Evolutionary conservation across 2,888 invertebrate genomes (phyloP).

Genomic region (Malthinus flaveolus): DNA sequence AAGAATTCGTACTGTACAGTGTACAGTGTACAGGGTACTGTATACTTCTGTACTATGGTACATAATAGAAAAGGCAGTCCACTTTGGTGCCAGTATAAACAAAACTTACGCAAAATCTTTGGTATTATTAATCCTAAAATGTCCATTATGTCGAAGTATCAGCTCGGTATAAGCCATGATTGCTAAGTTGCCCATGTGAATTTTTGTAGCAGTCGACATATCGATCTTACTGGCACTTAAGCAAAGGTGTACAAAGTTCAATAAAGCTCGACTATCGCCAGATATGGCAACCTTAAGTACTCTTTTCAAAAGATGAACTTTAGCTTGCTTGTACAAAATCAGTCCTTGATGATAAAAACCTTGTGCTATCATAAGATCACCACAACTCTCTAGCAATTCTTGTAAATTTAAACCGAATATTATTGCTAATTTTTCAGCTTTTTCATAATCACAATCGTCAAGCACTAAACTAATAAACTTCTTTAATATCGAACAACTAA

Average conservation of each 20-base stretch:
- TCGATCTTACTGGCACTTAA: conserved; percentile 59
- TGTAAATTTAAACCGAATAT: conserved; percentile 67
- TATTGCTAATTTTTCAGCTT: conserved; percentile 61
- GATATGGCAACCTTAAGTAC: conserved; percentile 65
- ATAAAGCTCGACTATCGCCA: conserved; percentile 64
- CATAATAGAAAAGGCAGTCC: no score
- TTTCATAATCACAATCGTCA: conserved; percentile 58
- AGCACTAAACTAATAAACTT: conserved; percentile 63
- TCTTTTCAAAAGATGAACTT: conserved; percentile 59
- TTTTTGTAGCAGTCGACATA: conserved; percentile 63
- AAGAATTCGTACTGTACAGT: no score
- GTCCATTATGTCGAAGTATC: conserved; percentile 51
- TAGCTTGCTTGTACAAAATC: conserved; percentile 73
- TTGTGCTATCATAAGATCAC: conserved; percentile 76
- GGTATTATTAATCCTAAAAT: conserved; percentile 47
- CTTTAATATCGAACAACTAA: conserved; percentile 54
- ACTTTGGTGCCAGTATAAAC: no score
- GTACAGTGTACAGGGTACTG: no score
- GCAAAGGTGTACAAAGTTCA: conserved; percentile 63
- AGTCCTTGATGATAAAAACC: conserved; percentile 77
- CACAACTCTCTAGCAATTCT: conserved; percentile 74
- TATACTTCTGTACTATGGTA: no score
- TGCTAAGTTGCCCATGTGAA: conserved; percentile 67
- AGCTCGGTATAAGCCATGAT: conserved; percentile 67
- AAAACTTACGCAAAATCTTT: conserved; percentile 59